Percentiles rank a stretch among this genome's conserved stretches.
phyloP scores from a whole-genome alignment of 2,888 invertebrate genomes.

The Thelaira solivaga region DNA sequence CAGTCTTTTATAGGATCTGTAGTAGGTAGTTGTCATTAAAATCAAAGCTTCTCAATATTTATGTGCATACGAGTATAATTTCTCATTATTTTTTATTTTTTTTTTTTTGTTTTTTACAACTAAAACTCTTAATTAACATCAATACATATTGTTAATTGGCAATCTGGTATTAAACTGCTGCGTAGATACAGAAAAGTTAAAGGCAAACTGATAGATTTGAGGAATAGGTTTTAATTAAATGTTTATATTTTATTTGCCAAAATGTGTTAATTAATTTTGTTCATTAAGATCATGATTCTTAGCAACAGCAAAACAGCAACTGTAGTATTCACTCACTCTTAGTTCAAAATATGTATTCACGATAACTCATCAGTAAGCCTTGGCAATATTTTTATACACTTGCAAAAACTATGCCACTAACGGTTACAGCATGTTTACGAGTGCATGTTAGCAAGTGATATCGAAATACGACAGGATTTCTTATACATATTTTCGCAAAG shows the following conservation, averaged over 20 bases:
- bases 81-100: too few relatives aligned
- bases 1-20: slow-evolving; percentile 57
- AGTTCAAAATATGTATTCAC: too few relatives aligned
- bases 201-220: slow-evolving; percentile 37
- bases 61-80: too few relatives aligned
- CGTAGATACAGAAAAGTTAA: background rate
- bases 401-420: too few relatives aligned
- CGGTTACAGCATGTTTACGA: too few relatives aligned
- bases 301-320: background rate
- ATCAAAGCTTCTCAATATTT: background rate
- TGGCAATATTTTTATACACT: too few relatives aligned
- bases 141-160: slow-evolving; percentile 54
- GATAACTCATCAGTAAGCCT: too few relatives aligned
- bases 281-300: slow-evolving; percentile 67
- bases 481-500: too few relatives aligned
- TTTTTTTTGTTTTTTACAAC: slow-evolving; percentile 5
- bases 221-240: slow-evolving; percentile 36
- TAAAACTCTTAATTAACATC: slow-evolving; percentile 53
- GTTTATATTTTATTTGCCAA: slow-evolving; percentile 49
- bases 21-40: slow-evolving; percentile 5
- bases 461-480: too few relatives aligned
- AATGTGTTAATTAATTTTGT: slow-evolving; percentile 75
- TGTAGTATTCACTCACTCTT: background rate
- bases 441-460: too few relatives aligned
- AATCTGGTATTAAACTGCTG: slow-evolving; percentile 29